Conservation (phyloP, 2,888 invertebrate genomes). For the Lochmaea capreae region DNA sequence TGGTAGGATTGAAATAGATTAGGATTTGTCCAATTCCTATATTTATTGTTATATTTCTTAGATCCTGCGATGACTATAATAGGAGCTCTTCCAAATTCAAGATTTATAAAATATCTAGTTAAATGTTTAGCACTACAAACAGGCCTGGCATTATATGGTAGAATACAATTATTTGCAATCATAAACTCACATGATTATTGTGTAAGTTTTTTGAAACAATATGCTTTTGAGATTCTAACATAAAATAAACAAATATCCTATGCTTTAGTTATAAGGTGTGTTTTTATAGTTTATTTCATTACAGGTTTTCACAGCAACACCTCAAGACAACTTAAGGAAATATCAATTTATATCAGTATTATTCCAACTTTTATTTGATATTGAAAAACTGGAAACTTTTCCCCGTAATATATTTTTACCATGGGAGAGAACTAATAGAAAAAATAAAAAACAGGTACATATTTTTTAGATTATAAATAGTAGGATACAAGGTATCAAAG, state of each 20-base stretch:
- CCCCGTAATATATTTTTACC: conserved; percentile 77
- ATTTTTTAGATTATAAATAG: conserved; percentile 4
- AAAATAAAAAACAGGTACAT: conserved; percentile 12
- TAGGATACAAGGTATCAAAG: not conserved
- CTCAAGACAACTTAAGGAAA: conserved; percentile 65
- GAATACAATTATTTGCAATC: conserved; percentile 73
- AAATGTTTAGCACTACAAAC: conserved; percentile 72
- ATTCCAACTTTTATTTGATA: conserved; percentile 77
- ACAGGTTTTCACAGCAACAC: conserved; percentile 71
- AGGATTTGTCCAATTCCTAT: not conserved
- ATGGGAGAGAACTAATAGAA: conserved; percentile 62
- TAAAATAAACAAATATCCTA: not conserved
- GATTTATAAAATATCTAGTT: conserved; percentile 74
- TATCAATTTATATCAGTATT: conserved; percentile 73
- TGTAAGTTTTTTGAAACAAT: conserved; percentile 63
- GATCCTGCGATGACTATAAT: conserved; percentile 71
- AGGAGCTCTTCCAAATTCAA: conserved; percentile 69
- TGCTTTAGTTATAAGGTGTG: not conserved
- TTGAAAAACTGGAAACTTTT: conserved; percentile 71
- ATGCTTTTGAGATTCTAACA: too few relatives aligned
- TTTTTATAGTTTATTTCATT: conserved; percentile 45
- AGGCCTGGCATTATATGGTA: conserved; percentile 69
- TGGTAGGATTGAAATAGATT: conserved; percentile 56
- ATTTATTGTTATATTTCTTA: conserved; percentile 49
- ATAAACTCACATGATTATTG: conserved; percentile 72